These are phyloP conservation scores for Paralvinella palmiformis DNA, from an alignment of 1,140 invertebrate species.

Conservation along the genomic window DNA sequence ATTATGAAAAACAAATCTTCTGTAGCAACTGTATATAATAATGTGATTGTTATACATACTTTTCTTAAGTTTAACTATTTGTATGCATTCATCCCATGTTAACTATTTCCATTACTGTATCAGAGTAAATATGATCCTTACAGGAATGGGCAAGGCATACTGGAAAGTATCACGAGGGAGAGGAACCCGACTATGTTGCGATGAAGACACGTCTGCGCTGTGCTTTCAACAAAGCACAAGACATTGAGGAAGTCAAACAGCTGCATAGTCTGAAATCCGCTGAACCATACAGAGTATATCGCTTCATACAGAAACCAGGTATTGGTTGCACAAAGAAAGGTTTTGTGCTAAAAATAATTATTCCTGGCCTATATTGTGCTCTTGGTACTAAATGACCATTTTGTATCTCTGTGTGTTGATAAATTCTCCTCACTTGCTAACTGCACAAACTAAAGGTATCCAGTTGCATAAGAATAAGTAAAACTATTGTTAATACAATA, in stretches of 20 bases:
- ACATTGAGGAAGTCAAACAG: constrained; percentile 34
- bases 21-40: no score
- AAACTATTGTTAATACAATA: no score
- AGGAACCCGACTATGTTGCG: constrained; percentile 32
- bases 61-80: neutral
- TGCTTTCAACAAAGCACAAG: constrained; percentile 39
- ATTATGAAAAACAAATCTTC: neutral
- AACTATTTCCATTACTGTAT: neutral
- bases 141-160: constrained; percentile 43
- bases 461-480: no score
- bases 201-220: constrained; percentile 43
- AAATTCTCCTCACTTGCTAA: no score
- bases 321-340: neutral
- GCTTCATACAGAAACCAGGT: neutral
- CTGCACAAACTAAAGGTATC: no score
- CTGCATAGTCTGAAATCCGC: constrained; percentile 28
- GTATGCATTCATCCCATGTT: neutral
- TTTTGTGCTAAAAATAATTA: no score
- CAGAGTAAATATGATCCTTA: neutral
- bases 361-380: no score
- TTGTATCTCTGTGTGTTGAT: no score
- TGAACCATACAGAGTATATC: constrained; percentile 31
- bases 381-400: no score
- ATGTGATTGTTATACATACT: neutral
- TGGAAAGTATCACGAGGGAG: constrained; percentile 33